Conservation (phyloP, 1,140 invertebrate genomes). For the Brachionus plicatilis region DNA sequence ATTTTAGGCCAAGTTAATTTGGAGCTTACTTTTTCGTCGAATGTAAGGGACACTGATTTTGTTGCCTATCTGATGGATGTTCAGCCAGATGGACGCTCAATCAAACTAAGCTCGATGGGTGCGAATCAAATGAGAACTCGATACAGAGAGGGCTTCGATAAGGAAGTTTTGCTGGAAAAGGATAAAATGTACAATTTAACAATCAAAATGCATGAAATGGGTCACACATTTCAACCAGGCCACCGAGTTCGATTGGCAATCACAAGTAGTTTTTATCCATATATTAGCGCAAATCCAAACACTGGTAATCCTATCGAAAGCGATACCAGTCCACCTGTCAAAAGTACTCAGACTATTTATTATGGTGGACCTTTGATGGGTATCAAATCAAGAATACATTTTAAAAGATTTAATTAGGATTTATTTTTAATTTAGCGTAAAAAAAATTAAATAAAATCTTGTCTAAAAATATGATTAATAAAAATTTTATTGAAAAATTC, state of each 20-base stretch:
- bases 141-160: constrained; percentile 27
- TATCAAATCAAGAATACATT: not conserved
- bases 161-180: not conserved
- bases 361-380: not conserved
- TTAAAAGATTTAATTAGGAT: not conserved
- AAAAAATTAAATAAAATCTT: too few species aligned
- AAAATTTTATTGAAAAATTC: too few species aligned
- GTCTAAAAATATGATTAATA: too few species aligned
- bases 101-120: not conserved
- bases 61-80: constrained; percentile 1
- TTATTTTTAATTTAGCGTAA: too few species aligned
- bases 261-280: constrained; percentile 34
- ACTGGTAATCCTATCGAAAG: not conserved
- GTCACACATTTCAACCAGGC: not conserved
- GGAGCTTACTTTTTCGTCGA: not conserved
- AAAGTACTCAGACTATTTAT: constrained; percentile 3
- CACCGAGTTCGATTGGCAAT: not conserved
- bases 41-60: not conserved
- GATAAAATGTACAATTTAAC: constrained; percentile 1
- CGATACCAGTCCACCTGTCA: not conserved
- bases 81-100: not conserved
- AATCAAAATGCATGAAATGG: constrained; percentile 25
- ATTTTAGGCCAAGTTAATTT: not conserved
- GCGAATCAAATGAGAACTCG: not conserved
- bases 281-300: constrained; percentile 18